Evolutionary conservation across 2,797 vertebrate species (phyloP), one percentile per base, ranked within the genome.

Genomic region (Eulemur mongoz): DNA sequence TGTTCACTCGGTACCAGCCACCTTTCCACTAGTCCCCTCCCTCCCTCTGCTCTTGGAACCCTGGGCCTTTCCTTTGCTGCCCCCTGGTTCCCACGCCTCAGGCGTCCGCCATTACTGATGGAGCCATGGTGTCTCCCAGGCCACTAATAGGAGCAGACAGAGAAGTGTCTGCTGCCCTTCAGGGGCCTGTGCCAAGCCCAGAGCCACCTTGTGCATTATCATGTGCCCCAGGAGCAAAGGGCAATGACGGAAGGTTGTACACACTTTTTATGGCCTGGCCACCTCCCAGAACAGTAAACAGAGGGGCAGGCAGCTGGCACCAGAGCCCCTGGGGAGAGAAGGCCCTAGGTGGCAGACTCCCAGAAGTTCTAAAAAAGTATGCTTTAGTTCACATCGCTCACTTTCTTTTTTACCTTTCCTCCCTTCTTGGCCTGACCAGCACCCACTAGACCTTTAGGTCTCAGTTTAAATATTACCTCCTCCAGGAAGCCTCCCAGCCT

Each of bases 281-380:
- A 89, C 96, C 92, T 97, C 97, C 97, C 96, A 95, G 97, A 96
- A 97, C 89, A 96, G 89, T 95, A 96, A 97, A 97, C 93, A 97
- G 81, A 95, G 95, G 67, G 85, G 13, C 48, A 86, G 84, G 94
- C 89, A 80, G 92, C 91, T 97, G 97, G 93, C 96, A 97, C 38
- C 4, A 22, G 75, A 83, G 54, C 20, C n/a, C 59, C 35, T 11
- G 50, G 59, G 75, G 59, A 87, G 80, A 70, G 63, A 80, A 84
- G 35, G 84, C n/a, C 70, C 67, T 14, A 48, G 23, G 57, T 4
- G 22, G 30, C 67, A 82, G 95, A 69, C 18, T 22, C 54, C 22
- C 48, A 17, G 38, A 70, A 69, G 63, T n/a, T 82, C 35, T 11
- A 6, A 76, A 65, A 76, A 81, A 32, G 7, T 35, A 27, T 10